These are phyloP conservation scores for Triops longicaudatus DNA, from an alignment of 1,140 invertebrate species.

Conservation along the genomic window DNA sequence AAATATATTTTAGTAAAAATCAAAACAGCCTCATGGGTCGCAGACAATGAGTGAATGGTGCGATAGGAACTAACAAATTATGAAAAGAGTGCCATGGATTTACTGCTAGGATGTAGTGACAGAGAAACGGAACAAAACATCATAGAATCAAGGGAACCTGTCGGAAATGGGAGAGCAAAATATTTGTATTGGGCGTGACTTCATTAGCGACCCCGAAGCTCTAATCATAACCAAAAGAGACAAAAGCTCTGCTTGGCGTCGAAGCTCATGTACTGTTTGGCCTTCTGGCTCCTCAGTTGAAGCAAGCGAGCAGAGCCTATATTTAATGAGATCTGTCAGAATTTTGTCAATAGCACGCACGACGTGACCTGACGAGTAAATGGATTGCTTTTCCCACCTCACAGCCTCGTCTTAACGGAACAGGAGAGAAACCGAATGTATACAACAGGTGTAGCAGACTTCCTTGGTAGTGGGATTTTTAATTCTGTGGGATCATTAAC, in stretches of 20 bases:
- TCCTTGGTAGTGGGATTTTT: neutral
- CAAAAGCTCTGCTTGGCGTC: neutral
- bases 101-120: neutral
- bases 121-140: neutral
- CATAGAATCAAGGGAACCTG: neutral
- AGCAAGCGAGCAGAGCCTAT: neutral
- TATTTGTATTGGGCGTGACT: neutral
- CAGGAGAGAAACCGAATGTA: neutral
- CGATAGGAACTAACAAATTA: no score
- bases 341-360: conserved; percentile 1
- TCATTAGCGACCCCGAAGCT: neutral
- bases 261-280: neutral
- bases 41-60: no score
- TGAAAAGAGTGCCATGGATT: no score
- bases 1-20: no score
- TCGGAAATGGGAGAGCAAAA: neutral
- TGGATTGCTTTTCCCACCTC: neutral
- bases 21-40: no score
- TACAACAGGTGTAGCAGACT: neutral
- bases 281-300: neutral
- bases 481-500: neutral
- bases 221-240: neutral
- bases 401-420: neutral
- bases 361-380: neutral
- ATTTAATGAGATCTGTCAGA: neutral